phyloP scores from a whole-genome alignment of 64 coral and sea anemone genomes.

The Dendrophyllia cribrosa region DNA sequence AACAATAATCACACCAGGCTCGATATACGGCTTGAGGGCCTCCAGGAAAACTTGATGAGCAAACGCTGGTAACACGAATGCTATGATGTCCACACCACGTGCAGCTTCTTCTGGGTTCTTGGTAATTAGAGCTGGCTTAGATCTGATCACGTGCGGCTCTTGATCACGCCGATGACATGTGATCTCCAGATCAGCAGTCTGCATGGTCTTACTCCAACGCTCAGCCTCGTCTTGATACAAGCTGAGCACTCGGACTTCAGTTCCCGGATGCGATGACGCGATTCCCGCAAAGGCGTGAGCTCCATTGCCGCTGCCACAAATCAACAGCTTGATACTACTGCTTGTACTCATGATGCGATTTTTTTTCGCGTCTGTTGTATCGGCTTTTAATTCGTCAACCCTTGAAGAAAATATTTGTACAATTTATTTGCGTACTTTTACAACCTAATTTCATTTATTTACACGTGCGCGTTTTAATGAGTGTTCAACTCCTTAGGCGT shows the following conservation, averaged over 20 bases:
- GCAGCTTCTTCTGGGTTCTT: slow-evolving; percentile 72
- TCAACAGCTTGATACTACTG: slow-evolving; percentile 31
- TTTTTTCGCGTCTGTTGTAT: too few relatives aligned
- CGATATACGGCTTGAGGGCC: slow-evolving; percentile 43
- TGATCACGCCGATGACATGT: slow-evolving; percentile 20
- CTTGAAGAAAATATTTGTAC: too few relatives aligned
- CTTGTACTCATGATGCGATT: not conserved
- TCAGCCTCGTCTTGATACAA: slow-evolving; percentile 74
- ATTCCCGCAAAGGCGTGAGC: slow-evolving; percentile 68
- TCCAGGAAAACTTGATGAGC: slow-evolving; percentile 71
- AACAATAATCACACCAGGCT: slow-evolving; percentile 71
- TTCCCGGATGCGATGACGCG: slow-evolving; percentile 53
- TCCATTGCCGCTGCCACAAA: slow-evolving; percentile 75
- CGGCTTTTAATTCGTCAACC: too few relatives aligned
- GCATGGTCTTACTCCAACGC: slow-evolving; percentile 44
- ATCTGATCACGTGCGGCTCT: slow-evolving; percentile 12
- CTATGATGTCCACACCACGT: slow-evolving; percentile 45
- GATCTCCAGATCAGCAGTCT: slow-evolving; percentile 29
- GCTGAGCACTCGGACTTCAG: slow-evolving; percentile 68
- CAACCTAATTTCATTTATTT: too few relatives aligned
- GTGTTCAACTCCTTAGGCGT: too few relatives aligned
- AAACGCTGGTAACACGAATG: slow-evolving; percentile 49
- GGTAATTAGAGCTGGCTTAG: slow-evolving; percentile 68
- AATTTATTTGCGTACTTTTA: too few relatives aligned
- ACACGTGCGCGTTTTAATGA: too few relatives aligned